Evolutionary conservation across 2,113 vertebrate genomes (phyloP).

Genomic region (Pygathrix nemaeus): DNA sequence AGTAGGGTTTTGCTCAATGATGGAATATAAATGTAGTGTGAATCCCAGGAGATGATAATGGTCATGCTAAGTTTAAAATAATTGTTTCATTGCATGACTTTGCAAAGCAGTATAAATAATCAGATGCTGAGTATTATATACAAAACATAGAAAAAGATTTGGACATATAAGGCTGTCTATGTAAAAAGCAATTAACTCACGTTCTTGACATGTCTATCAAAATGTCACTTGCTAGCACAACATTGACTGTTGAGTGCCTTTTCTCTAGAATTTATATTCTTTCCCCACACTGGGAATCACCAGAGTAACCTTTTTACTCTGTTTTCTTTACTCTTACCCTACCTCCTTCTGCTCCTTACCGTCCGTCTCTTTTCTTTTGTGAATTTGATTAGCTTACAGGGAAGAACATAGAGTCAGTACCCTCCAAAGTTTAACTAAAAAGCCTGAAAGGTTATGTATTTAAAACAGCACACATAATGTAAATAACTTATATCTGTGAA

Average conservation of each 20-base stretch:
- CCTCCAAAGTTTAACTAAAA: neutral
- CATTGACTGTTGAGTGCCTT: neutral
- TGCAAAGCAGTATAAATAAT: neutral
- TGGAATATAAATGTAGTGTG: neutral
- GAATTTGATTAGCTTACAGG: neutral
- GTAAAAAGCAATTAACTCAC: neutral
- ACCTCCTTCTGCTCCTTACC: neutral
- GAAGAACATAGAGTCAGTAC: neutral
- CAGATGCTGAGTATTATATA: neutral
- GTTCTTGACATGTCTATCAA: neutral
- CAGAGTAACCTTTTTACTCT: neutral
- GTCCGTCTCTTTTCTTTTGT: neutral
- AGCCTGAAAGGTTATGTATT: neutral
- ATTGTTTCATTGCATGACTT: neutral
- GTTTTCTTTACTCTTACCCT: neutral
- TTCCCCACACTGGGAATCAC: neutral
- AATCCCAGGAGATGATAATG: neutral
- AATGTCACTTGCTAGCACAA: neutral
- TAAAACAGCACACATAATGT: neutral
- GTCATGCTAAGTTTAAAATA: neutral
- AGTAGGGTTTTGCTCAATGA: neutral
- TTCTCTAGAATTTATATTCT: neutral
- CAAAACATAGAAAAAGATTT: neutral
- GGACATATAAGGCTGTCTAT: neutral
- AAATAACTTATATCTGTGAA: neutral